Evolutionary conservation across 2,888 invertebrate species (phyloP), one percentile per base, ranked within the genome.

Genomic region (Therioaphis trifolii): DNA sequence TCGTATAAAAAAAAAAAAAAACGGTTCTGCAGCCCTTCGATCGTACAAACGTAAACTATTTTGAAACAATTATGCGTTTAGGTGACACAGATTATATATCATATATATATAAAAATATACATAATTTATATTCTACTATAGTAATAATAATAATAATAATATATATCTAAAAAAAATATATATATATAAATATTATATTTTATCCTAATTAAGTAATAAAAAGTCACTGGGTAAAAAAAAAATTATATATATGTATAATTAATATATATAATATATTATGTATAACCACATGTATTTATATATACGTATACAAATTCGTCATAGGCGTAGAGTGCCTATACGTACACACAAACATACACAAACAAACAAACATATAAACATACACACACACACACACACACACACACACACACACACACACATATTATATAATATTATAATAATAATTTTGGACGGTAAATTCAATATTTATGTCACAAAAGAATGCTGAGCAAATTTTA

Each of bases 141-240:
- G 55, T 15, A 18, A 40, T 21, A 69, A 46, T 18, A 27, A 71
- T 27, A 43, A 71, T 24, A 18, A 61, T 21, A 0, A 55, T 55
- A 46, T 21, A 55, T 55, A 63, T 27, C 35, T 35, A 35, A 35
- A 7, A 24, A 61, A 24, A 61, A 35, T 69, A 21, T 68, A 27
- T 27, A 52, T 49, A 24, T 82, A 74, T 74, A 82, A 74, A 82
- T 82, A 74, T 74, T 74, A 74, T 21, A 72, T n/a, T 74, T n/a
- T 66, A 82, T 74, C 72, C 63, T 82, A 82, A 82, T 66, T 74
- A 82, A 74, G 82, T 74, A 82, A 74, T 74, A 82, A 80, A 80
- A 74, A 82, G 61, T 72, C 72, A 82, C 61, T 74, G 72, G 21
- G 82, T 63, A 82, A 63, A 72, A 74, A 80, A 80, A 80, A 46